phyloP scores from a whole-genome alignment of 1,140 invertebrate species.

The Muscidifurax raptorellus region DNA sequence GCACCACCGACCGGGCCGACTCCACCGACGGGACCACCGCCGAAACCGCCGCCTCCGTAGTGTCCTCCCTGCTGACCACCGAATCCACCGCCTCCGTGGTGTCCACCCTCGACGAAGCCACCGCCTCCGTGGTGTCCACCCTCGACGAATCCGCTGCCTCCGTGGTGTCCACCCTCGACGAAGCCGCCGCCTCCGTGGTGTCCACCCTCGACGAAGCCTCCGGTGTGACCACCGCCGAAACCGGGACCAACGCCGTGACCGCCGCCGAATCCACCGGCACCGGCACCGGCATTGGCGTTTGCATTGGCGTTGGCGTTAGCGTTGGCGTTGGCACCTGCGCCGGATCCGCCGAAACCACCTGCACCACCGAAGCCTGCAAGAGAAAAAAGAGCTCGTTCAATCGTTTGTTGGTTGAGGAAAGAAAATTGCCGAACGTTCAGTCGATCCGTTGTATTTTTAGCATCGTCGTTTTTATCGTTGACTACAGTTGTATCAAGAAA shows the following conservation, averaged over 20 bases:
- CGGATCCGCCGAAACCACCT: constrained; percentile 4
- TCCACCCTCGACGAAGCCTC: constrained; percentile 8
- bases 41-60: background rate
- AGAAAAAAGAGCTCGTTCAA: background rate
- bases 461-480: too few relatives aligned
- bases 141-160: constrained; percentile 30
- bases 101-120: background rate
- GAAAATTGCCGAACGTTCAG: background rate
- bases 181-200: constrained; percentile 19
- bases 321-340: constrained; percentile 10
- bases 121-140: background rate
- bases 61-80: background rate
- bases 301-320: constrained; percentile 15
- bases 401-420: background rate
- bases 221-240: constrained; percentile 23
- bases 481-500: constrained; percentile 7
- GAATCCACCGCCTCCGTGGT: background rate
- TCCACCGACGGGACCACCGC: background rate
- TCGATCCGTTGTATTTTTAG: background rate
- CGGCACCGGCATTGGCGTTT: background rate
- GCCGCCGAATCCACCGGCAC: constrained; percentile 36
- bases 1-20: background rate
- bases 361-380: constrained; percentile 30
- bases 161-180: background rate
- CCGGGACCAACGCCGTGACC: constrained; percentile 35